A percentile compares a stretch with the other conserved stretches of the same genome.
Evolutionary conservation across 2,888 invertebrate species (phyloP).

Genomic region (Andrena hattorfiana): DNA sequence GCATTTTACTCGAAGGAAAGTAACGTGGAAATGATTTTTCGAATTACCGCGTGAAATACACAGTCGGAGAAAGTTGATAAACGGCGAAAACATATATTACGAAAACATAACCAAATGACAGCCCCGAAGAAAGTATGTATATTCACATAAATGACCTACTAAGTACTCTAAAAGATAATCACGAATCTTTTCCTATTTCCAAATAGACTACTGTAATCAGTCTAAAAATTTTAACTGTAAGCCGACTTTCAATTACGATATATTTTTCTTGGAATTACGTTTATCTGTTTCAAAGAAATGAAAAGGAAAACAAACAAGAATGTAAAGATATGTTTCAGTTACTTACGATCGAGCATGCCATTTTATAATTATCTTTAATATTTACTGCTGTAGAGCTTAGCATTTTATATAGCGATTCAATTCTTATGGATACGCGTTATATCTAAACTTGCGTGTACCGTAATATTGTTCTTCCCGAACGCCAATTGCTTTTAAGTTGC

Average conservation of each 20-base stretch:
- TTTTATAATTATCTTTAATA: constrained; percentile 59
- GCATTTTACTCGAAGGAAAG: constrained; percentile 4
- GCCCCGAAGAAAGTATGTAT: constrained; percentile 56
- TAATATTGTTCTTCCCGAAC: constrained; percentile 12
- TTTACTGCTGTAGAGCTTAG: constrained; percentile 21
- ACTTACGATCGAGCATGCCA: constrained; percentile 52
- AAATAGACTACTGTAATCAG: constrained; percentile 29
- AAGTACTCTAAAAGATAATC: constrained; percentile 10
- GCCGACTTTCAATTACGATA: constrained; percentile 28
- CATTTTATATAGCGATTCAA: background rate
- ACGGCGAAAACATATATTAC: background rate
- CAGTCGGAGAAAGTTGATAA: constrained; percentile 5
- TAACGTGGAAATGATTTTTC: constrained; percentile 16
- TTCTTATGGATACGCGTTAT: background rate
- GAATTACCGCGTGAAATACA: background rate
- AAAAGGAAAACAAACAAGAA: constrained; percentile 33
- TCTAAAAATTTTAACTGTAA: constrained; percentile 27
- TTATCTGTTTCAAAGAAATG: constrained; percentile 36
- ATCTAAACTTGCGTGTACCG: constrained; percentile 1
- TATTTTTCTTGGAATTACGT: constrained; percentile 15
- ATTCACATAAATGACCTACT: background rate
- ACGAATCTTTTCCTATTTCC: constrained; percentile 24
- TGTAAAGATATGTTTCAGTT: constrained; percentile 42
- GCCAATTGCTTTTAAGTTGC: constrained; percentile 49
- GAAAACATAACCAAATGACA: constrained; percentile 67